Conservation (phyloP, 2,888 invertebrate genomes). For the Drosophila nigritarsus region DNA sequence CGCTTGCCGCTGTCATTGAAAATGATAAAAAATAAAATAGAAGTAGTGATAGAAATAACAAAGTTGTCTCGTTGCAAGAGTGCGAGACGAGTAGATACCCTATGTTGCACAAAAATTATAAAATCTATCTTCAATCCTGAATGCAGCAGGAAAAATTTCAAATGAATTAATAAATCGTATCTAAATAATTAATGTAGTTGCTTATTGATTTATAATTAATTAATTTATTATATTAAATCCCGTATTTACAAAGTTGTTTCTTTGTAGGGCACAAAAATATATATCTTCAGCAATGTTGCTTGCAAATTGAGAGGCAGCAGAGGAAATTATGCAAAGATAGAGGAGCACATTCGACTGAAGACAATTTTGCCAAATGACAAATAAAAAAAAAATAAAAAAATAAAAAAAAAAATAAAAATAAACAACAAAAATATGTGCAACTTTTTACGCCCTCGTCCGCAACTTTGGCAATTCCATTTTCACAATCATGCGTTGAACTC, state of each 20-base stretch:
- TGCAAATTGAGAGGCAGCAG: background rate
- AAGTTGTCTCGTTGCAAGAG: background rate
- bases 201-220: background rate
- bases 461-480: constrained; percentile 83
- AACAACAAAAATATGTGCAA: constrained; percentile 52
- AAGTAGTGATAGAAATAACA: constrained; percentile 33
- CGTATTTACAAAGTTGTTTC: background rate
- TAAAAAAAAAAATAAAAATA: constrained; percentile 13
- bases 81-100: constrained; percentile 18
- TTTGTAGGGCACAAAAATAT: background rate
- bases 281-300: background rate
- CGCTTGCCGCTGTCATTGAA: constrained; percentile 68
- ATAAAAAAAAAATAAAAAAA: constrained; percentile 39
- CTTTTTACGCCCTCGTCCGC: constrained; percentile 70
- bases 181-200: background rate
- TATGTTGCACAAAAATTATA: background rate
- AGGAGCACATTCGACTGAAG: constrained; percentile 31
- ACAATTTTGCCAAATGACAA: constrained; percentile 63
- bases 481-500: constrained; percentile 83
- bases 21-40: constrained; percentile 66
- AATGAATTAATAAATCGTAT: background rate
- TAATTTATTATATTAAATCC: too few relatives aligned
- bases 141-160: background rate
- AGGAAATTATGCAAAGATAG: constrained; percentile 70
- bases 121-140: background rate